phyloP scores from a whole-genome alignment of 2,888 invertebrate species.

The Xestoiulus laeticollis region DNA sequence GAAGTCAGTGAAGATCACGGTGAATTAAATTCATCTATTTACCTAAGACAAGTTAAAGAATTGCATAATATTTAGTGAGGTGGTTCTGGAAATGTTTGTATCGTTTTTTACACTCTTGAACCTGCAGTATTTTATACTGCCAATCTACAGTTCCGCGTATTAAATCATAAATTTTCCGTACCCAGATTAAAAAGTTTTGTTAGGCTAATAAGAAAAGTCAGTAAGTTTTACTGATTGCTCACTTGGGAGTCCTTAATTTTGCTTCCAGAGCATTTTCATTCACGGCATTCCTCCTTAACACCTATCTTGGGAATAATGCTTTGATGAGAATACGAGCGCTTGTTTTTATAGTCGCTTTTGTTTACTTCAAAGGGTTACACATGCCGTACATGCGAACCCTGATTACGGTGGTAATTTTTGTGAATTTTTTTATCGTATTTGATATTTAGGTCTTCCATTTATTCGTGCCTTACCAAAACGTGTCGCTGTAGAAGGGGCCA shows the following conservation, averaged over 20 bases:
- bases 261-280: conserved; percentile 21
- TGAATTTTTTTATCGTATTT: conserved; percentile 51
- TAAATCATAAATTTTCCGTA: conserved; percentile 8
- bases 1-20: no score
- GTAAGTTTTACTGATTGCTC: conserved; percentile 31
- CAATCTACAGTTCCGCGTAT: background rate
- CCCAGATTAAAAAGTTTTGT: conserved; percentile 5
- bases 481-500: conserved; percentile 81
- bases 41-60: no score
- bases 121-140: background rate
- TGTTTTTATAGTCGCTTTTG: conserved; percentile 35
- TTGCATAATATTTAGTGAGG: no score
- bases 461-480: conserved; percentile 82
- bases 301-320: conserved; percentile 21
- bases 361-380: conserved; percentile 22
- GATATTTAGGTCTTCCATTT: conserved; percentile 75
- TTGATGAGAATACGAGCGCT: background rate
- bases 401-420: background rate
- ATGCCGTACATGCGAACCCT: background rate
- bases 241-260: conserved; percentile 35
- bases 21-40: no score
- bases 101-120: background rate
- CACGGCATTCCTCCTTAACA: conserved; percentile 1
- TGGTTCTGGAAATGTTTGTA: background rate
- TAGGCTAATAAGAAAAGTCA: background rate